Base-by-base conservation (phyloP, 2,113 vertebrate genomes). In the Sapayoa aenigma region DNA sequence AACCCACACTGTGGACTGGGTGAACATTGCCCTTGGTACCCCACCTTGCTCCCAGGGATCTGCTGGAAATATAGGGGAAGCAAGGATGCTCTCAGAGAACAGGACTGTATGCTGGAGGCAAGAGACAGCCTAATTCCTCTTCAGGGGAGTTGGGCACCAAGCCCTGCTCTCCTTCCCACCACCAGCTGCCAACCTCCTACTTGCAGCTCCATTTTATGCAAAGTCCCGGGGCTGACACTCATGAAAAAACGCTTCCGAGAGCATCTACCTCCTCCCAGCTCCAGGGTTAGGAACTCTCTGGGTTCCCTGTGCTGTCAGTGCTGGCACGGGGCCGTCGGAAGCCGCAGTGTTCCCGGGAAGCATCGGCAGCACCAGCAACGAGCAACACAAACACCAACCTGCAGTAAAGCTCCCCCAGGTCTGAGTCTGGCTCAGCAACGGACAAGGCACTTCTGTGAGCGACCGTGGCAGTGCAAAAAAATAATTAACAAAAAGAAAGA, bases 1-100 rank as follows among this genome's bases (percentile, higher is more conserved):
- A 77, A 5, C 28, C 31, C 23, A 27, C 28, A 13, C 6, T 1
- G 0, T 0, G 3, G 41, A 21, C 44, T 25, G 0, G 0, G 22
- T 3, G 17, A 80, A 16, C 42, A 4, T 0, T 0, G 2, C 12
- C 50, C 80, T 22, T 8, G 23, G 44, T 6, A 49, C 12, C 85
- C 10, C 59, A 77, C 41, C 21, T 37, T 1, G 15, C 4, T 24
- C 56, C 27, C 9, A 4, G 2, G 30, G 77, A 5, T n/a, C 19
- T 16, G 23, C 60, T 75, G 77, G 37, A 49, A 60, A 27, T 2
- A 23, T 6, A 39, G 52, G 6, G n/a, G n/a, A 42, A 47, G 49
- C 17, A 50, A 33, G 65, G n/a, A 25, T 6, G 4, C 23, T 14
- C 47, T 6, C 7, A 33, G 22, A 16, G 44, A 35, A 35, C 21